These are phyloP conservation scores for Andrena chrysosceles DNA, from an alignment of 2,888 invertebrate species.

Conservation along the genomic window DNA sequence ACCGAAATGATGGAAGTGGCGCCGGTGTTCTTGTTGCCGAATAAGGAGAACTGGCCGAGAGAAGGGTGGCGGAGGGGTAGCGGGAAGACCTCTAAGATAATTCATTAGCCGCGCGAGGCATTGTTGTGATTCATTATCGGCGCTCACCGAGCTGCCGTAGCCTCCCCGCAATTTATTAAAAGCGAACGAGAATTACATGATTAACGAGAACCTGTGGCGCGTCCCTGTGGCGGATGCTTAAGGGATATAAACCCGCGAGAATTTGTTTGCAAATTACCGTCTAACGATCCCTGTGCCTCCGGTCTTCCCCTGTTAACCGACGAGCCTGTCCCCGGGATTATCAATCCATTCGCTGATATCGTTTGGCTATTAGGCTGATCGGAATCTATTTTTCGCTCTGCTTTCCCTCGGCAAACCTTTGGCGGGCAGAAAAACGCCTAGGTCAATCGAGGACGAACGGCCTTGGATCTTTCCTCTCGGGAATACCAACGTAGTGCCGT, in stretches of 20 bases:
- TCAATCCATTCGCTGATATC: not conserved
- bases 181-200: slow-evolving; percentile 52
- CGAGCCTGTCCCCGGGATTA: not conserved
- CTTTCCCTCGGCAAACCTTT: not conserved
- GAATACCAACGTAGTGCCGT: not conserved
- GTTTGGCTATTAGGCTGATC: not conserved
- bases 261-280: slow-evolving; percentile 40
- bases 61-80: not conserved
- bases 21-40: slow-evolving; percentile 71
- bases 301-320: not conserved
- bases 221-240: not conserved
- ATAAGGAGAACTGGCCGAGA: slow-evolving; percentile 34
- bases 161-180: slow-evolving; percentile 59
- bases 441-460: not conserved
- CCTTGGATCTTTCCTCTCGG: not conserved
- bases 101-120: slow-evolving; percentile 66
- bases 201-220: slow-evolving; percentile 33
- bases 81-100: slow-evolving; percentile 55
- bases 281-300: not conserved
- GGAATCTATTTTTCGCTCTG: not conserved
- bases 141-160: slow-evolving; percentile 33
- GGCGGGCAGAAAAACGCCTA: not conserved
- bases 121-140: slow-evolving; percentile 68
- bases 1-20: slow-evolving; percentile 74
- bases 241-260: slow-evolving; percentile 3